Conservation (phyloP, 2,888 invertebrate genomes). For the Oasisia sp. region DNA sequence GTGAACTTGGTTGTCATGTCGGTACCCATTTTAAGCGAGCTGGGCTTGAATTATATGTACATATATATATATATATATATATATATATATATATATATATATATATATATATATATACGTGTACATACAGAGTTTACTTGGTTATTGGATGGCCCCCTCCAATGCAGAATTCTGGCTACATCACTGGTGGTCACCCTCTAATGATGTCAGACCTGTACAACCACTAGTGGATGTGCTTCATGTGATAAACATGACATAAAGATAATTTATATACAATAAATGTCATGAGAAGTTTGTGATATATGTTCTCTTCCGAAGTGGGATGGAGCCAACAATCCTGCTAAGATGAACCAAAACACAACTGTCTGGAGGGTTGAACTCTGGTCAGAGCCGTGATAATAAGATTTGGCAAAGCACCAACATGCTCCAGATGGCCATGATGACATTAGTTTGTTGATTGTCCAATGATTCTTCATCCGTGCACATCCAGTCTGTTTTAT, state of each 20-base stretch:
- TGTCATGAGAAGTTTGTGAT: conserved; percentile 7
- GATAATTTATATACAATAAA: background rate
- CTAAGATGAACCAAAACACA: background rate
- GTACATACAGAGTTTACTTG: too few relatives aligned
- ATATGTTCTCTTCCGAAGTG: background rate
- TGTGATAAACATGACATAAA: background rate
- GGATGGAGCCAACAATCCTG: background rate
- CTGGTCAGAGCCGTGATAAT: background rate
- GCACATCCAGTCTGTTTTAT: background rate
- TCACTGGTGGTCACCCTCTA: background rate
- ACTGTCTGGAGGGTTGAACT: background rate
- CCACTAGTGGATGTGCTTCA: background rate
- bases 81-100: too few relatives aligned
- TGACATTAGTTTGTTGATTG: background rate
- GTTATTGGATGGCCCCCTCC: background rate
- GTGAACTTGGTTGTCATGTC: too few relatives aligned
- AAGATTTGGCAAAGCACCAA: background rate
- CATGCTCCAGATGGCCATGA: background rate
- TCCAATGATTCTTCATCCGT: background rate
- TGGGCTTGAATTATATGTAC: too few relatives aligned
- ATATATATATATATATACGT: too few relatives aligned
- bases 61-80: too few relatives aligned
- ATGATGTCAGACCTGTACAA: conserved; percentile 7
- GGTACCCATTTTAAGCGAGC: too few relatives aligned
- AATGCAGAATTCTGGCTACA: too few relatives aligned